Conservation (phyloP, 2,888 invertebrate species). For the Nymphalis c-album region DNA sequence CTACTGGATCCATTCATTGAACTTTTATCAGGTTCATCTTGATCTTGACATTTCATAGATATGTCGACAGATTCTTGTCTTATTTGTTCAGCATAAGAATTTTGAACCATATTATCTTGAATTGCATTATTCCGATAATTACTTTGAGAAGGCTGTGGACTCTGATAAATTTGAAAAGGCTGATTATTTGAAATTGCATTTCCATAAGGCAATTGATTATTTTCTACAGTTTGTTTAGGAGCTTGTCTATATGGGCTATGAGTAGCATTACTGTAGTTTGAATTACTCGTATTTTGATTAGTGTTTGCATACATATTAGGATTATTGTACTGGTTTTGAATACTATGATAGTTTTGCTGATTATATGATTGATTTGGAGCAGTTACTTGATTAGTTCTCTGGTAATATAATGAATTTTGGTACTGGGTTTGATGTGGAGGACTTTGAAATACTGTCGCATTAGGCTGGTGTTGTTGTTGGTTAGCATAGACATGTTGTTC, state of each 20-base stretch:
- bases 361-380: constrained; percentile 56
- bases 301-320: constrained; percentile 58
- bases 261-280: constrained; percentile 61
- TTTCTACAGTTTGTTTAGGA: constrained; percentile 60
- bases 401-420: constrained; percentile 70
- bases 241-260: constrained; percentile 66
- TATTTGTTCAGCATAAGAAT: constrained; percentile 52
- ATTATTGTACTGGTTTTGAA: constrained; percentile 64
- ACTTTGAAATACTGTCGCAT: constrained; percentile 59
- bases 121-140: constrained; percentile 53
- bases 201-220: constrained; percentile 53
- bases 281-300: constrained; percentile 52
- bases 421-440: constrained; percentile 73
- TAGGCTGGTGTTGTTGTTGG: constrained; percentile 56
- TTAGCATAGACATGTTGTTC: constrained; percentile 69
- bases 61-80: constrained; percentile 50
- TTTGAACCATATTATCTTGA: constrained; percentile 50
- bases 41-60: constrained; percentile 48
- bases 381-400: constrained; percentile 59
- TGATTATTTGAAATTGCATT: constrained; percentile 50
- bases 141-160: constrained; percentile 63
- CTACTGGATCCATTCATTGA: constrained; percentile 49
- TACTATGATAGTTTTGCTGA: constrained; percentile 61
- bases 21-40: constrained; percentile 50
- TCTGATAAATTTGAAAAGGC: constrained; percentile 72